Conservation (phyloP, 1,140 invertebrate genomes). For the Drosophila hydei region DNA sequence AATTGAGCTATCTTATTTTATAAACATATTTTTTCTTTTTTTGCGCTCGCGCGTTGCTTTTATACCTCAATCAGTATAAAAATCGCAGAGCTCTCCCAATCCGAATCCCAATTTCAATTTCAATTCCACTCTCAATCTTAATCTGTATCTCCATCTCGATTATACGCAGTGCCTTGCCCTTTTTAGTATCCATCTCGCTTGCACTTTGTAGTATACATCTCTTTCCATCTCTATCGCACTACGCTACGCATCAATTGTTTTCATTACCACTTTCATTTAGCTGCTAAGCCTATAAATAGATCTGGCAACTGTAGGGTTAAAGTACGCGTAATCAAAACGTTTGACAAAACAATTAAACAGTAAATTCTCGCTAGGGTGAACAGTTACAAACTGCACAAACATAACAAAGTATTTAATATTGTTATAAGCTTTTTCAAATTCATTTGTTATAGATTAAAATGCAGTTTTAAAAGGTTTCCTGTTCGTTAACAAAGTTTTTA, state of each 20-base stretch:
- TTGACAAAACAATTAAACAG: conserved; percentile 50
- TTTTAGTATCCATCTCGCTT: conserved; percentile 12
- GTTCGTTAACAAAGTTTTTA: neutral
- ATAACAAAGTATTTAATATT: no score
- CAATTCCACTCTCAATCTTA: conserved; percentile 8
- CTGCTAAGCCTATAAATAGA: conserved; percentile 57
- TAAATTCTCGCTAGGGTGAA: neutral
- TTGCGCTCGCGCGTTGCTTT: conserved; percentile 59
- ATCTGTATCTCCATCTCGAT: conserved; percentile 2
- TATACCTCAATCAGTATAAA: conserved; percentile 62
- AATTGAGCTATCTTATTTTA: conserved; percentile 61
- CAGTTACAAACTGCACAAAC: no score
- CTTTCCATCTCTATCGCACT: neutral
- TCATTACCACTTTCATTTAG: conserved; percentile 68
- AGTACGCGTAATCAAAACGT: conserved; percentile 66
- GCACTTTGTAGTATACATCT: neutral
- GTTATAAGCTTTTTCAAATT: no score
- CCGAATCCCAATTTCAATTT: conserved; percentile 9
- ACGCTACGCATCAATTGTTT: conserved; percentile 34
- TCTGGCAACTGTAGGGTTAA: conserved; percentile 57
- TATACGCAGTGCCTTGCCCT: conserved; percentile 42
- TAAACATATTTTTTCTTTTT: conserved; percentile 24
- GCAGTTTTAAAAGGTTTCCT: neutral
- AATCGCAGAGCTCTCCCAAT: conserved; percentile 28
- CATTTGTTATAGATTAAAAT: no score